These are phyloP conservation scores for Carduelis carduelis DNA, from an alignment of 2,797 vertebrate species.

Conservation along the genomic window DNA sequence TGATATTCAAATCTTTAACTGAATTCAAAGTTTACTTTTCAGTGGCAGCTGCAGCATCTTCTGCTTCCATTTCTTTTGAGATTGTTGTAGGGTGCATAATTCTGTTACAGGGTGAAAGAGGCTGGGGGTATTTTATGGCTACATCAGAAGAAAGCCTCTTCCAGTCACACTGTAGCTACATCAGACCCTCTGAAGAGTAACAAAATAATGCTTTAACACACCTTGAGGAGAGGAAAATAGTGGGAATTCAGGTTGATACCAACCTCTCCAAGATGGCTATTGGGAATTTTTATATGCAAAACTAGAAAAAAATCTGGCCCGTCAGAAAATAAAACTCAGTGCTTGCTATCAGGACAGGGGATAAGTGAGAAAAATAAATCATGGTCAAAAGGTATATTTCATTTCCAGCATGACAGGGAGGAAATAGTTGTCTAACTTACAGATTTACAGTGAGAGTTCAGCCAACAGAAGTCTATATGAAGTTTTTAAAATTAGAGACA, in stretches of 20 bases:
- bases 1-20: not conserved
- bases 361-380: not conserved
- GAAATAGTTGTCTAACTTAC: not conserved
- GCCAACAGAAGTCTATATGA: not conserved
- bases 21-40: not conserved
- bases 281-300: not conserved
- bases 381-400: not conserved
- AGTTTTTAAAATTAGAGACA: not conserved
- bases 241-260: not conserved
- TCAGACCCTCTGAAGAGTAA: not conserved
- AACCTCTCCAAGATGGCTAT: not conserved
- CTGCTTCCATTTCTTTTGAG: rapidly evolving
- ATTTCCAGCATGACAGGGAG: not conserved
- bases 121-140: not conserved
- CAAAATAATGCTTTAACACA: not conserved
- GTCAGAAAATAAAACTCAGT: not conserved
- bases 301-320: not conserved
- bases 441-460: not conserved
- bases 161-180: not conserved
- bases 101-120: not conserved
- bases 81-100: not conserved
- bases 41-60: not conserved
- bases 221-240: not conserved
- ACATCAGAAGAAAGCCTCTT: not conserved
- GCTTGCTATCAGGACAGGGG: not conserved